phyloP scores from a whole-genome alignment of 2,113 vertebrate genomes.

The Scophthalmus maximus region DNA sequence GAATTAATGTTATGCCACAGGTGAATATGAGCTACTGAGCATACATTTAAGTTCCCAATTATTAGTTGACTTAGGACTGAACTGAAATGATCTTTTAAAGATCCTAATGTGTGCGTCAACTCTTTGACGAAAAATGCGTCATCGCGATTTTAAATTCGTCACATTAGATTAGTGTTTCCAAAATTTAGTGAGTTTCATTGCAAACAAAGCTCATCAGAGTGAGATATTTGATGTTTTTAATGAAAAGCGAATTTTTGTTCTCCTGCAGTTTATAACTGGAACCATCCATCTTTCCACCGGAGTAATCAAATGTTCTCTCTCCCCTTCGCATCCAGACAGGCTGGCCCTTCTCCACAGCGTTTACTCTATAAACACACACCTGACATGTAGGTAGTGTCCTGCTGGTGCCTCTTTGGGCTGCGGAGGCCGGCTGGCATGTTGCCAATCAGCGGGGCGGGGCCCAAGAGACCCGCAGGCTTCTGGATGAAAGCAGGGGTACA shows the following conservation, averaged over 20 bases:
- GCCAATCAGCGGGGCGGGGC: conserved; percentile 64
- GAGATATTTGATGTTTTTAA: conserved; percentile 10
- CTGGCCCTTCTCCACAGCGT: conserved; percentile 7
- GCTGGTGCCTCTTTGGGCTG: conserved; percentile 78
- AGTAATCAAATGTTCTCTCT: background rate
- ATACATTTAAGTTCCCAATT: too few species aligned
- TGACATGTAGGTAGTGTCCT: conserved; percentile 88
- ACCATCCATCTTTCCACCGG: background rate
- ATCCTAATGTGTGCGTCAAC: too few species aligned
- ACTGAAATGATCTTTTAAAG: too few species aligned
- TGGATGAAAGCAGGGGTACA: conserved; percentile 89
- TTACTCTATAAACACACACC: conserved; percentile 82
- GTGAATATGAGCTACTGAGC: too few species aligned
- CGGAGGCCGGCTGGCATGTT: conserved; percentile 73
- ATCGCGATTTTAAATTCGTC: too few species aligned
- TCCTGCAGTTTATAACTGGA: conserved; percentile 8
- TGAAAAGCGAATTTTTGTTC: background rate
- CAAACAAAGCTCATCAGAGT: conserved; percentile 18
- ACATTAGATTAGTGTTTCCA: background rate
- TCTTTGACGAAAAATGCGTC: too few species aligned
- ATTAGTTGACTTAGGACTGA: too few species aligned
- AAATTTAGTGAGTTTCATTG: background rate
- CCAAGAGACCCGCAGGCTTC: conserved; percentile 78
- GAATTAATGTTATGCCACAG: too few species aligned
- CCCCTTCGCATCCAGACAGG: background rate